Conservation (phyloP, 2,888 invertebrate species). For the Baccha elongata region DNA sequence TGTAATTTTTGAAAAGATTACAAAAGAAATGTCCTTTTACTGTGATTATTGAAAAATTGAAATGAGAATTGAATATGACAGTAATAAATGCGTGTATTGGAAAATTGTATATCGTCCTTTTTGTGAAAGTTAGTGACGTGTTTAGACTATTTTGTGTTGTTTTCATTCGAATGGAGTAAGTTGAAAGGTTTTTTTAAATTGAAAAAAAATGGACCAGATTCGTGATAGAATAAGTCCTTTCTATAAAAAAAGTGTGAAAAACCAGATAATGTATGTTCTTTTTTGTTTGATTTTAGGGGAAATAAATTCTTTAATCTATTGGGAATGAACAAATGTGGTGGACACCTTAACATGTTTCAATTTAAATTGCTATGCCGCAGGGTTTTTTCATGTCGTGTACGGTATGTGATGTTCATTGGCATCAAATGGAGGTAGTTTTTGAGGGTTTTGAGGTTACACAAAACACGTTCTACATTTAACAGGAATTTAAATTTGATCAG, state of each 20-base stretch:
- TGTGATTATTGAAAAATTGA: slow-evolving; percentile 65
- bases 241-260: slow-evolving; percentile 31
- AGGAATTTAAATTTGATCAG: slow-evolving; percentile 6
- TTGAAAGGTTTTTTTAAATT: slow-evolving; percentile 22
- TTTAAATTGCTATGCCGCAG: slow-evolving; percentile 64
- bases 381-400: slow-evolving; percentile 23
- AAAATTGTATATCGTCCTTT: slow-evolving; percentile 48
- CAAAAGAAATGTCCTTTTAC: slow-evolving; percentile 44
- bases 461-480: background rate
- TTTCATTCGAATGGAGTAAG: slow-evolving; percentile 9
- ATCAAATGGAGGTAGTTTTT: background rate
- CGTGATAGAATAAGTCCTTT: slow-evolving; percentile 33
- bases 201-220: slow-evolving; percentile 25
- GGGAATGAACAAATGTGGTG: slow-evolving; percentile 66
- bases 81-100: slow-evolving; percentile 60
- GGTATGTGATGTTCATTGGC: background rate
- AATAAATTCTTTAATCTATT: slow-evolving; percentile 21
- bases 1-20: slow-evolving; percentile 64
- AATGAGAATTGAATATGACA: slow-evolving; percentile 55
- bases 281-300: background rate
- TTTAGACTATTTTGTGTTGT: slow-evolving; percentile 12
- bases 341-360: slow-evolving; percentile 70
- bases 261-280: slow-evolving; percentile 24
- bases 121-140: background rate
- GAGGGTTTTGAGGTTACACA: background rate